Evolutionary conservation across 1,140 invertebrate genomes (phyloP).

Genomic region (Brachionus sp.): DNA sequence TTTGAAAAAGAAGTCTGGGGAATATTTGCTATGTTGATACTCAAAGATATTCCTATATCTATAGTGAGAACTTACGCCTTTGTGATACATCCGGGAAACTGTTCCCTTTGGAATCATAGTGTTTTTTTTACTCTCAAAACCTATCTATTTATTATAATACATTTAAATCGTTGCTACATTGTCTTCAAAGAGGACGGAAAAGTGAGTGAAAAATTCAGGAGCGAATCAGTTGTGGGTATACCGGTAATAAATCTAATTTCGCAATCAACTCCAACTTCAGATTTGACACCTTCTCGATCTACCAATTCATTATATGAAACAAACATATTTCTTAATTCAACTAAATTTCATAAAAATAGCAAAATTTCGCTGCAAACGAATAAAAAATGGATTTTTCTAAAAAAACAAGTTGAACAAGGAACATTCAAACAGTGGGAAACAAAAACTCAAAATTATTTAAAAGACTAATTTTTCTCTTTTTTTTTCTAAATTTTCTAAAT

Average conservation of each 20-base stretch:
- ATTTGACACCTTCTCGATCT: not conserved
- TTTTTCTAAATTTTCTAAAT: not conserved
- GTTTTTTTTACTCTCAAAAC: conserved; percentile 20
- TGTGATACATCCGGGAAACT: not conserved
- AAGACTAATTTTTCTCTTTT: not conserved
- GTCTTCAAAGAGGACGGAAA: not conserved
- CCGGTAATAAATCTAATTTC: not conserved
- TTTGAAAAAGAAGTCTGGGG: conserved; percentile 42
- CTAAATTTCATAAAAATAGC: not conserved
- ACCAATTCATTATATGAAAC: not conserved
- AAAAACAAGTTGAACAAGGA: not conserved
- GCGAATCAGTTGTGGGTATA: not conserved
- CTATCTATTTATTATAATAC: conserved; percentile 5
- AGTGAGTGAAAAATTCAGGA: not conserved
- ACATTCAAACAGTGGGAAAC: not conserved
- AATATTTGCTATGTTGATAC: not conserved
- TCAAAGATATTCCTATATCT: not conserved
- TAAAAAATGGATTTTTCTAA: not conserved
- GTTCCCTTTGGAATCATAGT: conserved; percentile 12
- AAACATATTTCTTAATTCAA: not conserved
- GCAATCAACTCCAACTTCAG: not conserved
- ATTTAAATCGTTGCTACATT: conserved; percentile 26
- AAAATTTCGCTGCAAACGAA: not conserved
- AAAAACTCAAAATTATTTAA: not conserved
- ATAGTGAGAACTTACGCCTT: not conserved